phyloP scores from a whole-genome alignment of 2,113 vertebrate species.

The Gobio gobio region DNA sequence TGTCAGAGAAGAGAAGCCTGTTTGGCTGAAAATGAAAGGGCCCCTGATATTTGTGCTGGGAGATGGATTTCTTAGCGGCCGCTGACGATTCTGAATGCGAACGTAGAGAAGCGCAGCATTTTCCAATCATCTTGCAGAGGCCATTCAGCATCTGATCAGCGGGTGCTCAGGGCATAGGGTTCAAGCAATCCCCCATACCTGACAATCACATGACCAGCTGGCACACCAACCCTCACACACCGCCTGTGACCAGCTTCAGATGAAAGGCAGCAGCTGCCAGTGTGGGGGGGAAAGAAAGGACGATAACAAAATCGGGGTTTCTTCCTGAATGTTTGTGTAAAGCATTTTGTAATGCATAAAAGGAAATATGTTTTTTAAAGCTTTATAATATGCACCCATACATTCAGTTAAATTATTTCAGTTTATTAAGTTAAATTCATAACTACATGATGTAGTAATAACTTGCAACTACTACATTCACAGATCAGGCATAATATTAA shows the following conservation, averaged over 20 bases:
- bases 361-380: background rate
- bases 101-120: constrained; percentile 41
- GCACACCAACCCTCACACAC: constrained; percentile 27
- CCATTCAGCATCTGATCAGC: constrained; percentile 51
- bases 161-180: constrained; percentile 37
- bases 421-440: background rate
- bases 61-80: constrained; percentile 54
- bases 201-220: constrained; percentile 56
- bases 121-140: constrained; percentile 50
- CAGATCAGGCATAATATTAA: too few relatives aligned
- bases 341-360: constrained; percentile 1
- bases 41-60: constrained; percentile 60
- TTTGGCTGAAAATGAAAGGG: constrained; percentile 60
- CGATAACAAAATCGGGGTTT: constrained; percentile 34
- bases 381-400: background rate
- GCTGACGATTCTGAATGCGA: constrained; percentile 26
- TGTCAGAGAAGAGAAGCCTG: constrained; percentile 40
- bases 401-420: background rate
- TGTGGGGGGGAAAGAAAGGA: background rate
- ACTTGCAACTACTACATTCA: background rate
- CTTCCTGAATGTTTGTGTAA: background rate
- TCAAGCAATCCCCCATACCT: constrained; percentile 44
- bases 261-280: constrained; percentile 13
- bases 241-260: constrained; percentile 10
- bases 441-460: background rate